Base-by-base conservation (phyloP, 2,113 vertebrate genomes). In the Eclectus roratus region DNA sequence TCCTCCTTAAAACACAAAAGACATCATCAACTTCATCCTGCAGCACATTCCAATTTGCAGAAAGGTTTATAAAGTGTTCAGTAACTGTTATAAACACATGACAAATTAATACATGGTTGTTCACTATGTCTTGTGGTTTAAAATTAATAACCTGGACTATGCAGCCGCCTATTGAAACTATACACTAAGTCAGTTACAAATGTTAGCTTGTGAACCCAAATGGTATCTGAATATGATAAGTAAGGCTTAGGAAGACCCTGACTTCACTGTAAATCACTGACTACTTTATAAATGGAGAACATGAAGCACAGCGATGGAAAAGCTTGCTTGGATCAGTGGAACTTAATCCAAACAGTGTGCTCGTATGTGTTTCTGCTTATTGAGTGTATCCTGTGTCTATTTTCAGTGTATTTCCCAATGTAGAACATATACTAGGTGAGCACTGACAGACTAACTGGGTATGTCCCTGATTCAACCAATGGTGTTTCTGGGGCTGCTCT, bases 21-120 rank as follows among this genome's bases (percentile, higher is more conserved):
- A 24, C 6, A 11, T 27, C 10, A 33, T 73, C 29, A 61, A 0
- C 35, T 21, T 5, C 0, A 65, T 72, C 20, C 29, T 80, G 33
- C 5, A 60, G 50, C 49, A 33, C 4, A 13, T 77, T 69, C 27
- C 9, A 10, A 20, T 63, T 93, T 61, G 23, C 33, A 56, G 29
- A 83, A 43, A 47, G 7, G 7, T 77, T 73, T 89, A 47, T 73
- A 25, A 84, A 84, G 11, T 58, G 31, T 58, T 87, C 60, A 61
- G 12, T 69, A 66, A 44, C 39, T 44, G 72, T 52, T 66, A 43
- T 47, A 56, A 77, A 31, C 7, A 37, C 15, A 12, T 35, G 25
- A 31, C 0, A 0, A 77, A 80, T 46, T 13, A 79, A 17, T 70
- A 19, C 8, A 10, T 39, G 11, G 17, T 65, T 81, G 12, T 80